These are phyloP conservation scores for Matsumurasca onukii DNA, from an alignment of 1,140 invertebrate genomes.

Conservation along the genomic window DNA sequence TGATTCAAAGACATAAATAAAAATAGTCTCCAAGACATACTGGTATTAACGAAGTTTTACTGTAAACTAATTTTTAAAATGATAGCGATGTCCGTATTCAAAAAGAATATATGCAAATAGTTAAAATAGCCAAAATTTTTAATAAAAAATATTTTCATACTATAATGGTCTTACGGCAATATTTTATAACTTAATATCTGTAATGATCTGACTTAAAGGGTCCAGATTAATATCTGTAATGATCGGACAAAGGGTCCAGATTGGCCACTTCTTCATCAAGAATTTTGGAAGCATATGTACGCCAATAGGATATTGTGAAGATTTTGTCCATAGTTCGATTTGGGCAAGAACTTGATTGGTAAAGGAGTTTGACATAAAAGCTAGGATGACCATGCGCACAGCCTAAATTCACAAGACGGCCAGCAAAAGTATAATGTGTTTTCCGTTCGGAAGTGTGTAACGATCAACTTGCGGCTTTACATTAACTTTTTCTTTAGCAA, in stretches of 20 bases:
- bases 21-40: no score
- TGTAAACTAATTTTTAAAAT: no score
- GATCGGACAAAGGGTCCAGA: background rate
- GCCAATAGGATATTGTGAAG: background rate
- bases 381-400: background rate
- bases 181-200: no score
- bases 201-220: background rate
- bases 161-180: no score
- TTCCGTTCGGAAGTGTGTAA: background rate
- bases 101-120: no score
- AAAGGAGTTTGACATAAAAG: background rate
- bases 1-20: no score
- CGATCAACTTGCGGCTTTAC: slow-evolving; percentile 1
- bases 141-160: no score
- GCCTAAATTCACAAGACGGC: background rate
- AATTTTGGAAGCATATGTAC: background rate
- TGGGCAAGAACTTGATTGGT: background rate
- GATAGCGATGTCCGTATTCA: no score
- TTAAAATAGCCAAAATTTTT: no score
- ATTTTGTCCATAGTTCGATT: background rate
- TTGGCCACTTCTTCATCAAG: background rate
- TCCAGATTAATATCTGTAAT: background rate
- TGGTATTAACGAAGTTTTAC: no score
- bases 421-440: background rate
- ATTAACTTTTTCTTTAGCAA: background rate